Percentiles rank a stretch among this genome's conserved stretches.
These are phyloP conservation scores for Drosophila falleni DNA, from an alignment of 2,888 invertebrate genomes.

Conservation along the genomic window DNA sequence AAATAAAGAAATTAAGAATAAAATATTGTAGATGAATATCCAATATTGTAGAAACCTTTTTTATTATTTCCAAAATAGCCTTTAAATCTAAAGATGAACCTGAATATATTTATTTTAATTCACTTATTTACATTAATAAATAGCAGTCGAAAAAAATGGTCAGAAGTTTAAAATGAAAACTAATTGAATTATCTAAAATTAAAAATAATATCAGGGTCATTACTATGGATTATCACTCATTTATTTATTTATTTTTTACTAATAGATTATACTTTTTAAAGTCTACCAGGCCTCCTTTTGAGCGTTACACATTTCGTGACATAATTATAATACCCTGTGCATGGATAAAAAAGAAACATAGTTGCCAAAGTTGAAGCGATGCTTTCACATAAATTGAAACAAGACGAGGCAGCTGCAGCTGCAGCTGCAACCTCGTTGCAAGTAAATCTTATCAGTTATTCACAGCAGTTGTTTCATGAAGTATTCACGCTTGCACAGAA, in stretches of 20 bases:
- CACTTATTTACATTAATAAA: too few species aligned
- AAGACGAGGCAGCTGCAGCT: conserved; percentile 2
- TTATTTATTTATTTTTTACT: too few species aligned
- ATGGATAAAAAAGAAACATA: neutral
- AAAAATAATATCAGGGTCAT: too few species aligned
- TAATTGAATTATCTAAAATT: too few species aligned
- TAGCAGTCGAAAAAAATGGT: too few species aligned
- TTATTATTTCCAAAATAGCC: neutral
- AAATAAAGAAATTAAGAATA: too few species aligned
- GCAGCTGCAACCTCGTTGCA: conserved; percentile 9
- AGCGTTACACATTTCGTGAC: neutral
- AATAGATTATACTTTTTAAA: neutral
- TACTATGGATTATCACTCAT: too few species aligned
- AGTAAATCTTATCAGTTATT: conserved; percentile 56
- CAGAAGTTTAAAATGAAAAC: too few species aligned
- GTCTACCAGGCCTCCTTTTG: neutral
- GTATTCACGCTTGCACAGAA: conserved; percentile 50
- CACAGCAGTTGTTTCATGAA: conserved; percentile 40
- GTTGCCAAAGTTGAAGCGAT: conserved; percentile 22
- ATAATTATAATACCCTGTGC: neutral
- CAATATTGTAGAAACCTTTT: too few species aligned
- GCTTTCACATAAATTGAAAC: conserved; percentile 58
- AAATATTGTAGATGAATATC: too few species aligned
- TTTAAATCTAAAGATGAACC: neutral
- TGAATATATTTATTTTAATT: too few species aligned